Base-by-base conservation (phyloP, 2,113 vertebrate genomes). In the Oncorhynchus masou region DNA sequence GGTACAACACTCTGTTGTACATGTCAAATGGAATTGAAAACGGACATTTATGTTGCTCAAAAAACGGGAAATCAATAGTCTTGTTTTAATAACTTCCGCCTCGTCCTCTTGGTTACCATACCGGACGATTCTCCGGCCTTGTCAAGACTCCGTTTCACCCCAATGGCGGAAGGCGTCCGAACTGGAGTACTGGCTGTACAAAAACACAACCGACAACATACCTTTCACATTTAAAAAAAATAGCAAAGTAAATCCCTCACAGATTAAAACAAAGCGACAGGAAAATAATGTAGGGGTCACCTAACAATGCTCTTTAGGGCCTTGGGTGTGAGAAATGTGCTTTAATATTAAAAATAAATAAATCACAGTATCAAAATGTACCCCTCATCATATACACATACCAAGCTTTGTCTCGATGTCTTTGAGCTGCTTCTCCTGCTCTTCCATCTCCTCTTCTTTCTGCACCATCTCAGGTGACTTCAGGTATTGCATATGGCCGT, bases 341-440 rank as follows among this genome's bases (percentile, higher is more conserved):
- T 45, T 45, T 45, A 45, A 45, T 45, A 45, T 45, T 45, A 34
- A 34, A 34, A 34, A 0, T 16, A 4, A 51, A 4, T 4, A 1
- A 1, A 1, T 39, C 2, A 9, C 39, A 54, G 16, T 54, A 16
- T 15, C 3, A 16, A 45, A 45, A 45, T 45, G 39, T 45, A 11
- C 2, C 59, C 59, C 59, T 24, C 8, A n/a, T 22, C n/a, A 62
- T 5, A 2, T 22, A 9, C 83, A n/a, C 82, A 59, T 90, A 96
- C 97, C 91, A 20, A 97, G 90, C 60, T 93, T 88, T 70, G 85
- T 86, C 64, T 97, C 94, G 34, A 96, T 92, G 45, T 92, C 76
- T 70, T 87, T 85, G 77, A 99, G 89, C 77, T 84, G 87, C n/a
- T 76, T 89, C 73, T 91, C 89, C 9, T 93, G 94, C 45, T 92